phyloP scores from a whole-genome alignment of 2,888 invertebrate genomes.

The Pheosia gnoma region DNA sequence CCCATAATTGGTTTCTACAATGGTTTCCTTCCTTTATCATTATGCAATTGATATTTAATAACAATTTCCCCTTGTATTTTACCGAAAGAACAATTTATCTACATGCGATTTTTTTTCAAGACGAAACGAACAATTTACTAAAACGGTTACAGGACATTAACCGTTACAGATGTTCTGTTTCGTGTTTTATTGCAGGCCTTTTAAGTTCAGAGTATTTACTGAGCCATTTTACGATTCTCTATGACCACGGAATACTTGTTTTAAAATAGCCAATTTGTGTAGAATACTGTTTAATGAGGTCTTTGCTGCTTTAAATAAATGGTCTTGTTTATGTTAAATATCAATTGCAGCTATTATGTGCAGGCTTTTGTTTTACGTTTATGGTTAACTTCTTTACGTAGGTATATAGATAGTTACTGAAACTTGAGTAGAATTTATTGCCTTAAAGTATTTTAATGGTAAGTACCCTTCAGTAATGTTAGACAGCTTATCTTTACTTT shows the following conservation, averaged over 20 bases:
- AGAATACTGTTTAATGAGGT: not conserved
- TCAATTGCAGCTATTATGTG: not conserved
- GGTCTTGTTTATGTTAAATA: not conserved
- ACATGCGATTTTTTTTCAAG: not conserved
- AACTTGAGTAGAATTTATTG: not conserved
- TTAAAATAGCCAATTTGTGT: not conserved
- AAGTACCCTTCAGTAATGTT: too few relatives aligned
- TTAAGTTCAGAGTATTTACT: constrained; percentile 4
- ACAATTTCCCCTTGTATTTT: too few relatives aligned
- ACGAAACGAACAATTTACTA: not conserved
- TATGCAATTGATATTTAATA: too few relatives aligned
- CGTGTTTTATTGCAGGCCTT: constrained; percentile 10
- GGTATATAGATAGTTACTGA: not conserved
- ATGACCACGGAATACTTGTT: not conserved
- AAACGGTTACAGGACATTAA: constrained; percentile 1
- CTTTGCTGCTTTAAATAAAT: not conserved
- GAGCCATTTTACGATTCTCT: not conserved
- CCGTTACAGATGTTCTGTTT: constrained; percentile 10
- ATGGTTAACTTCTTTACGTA: not conserved
- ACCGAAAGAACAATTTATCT: not conserved
- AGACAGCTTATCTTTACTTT: too few relatives aligned
- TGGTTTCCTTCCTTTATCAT: too few relatives aligned
- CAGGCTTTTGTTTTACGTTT: not conserved
- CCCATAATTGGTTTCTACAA: too few relatives aligned
- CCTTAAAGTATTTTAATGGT: too few relatives aligned